Evolutionary conservation across 2,113 vertebrate genomes (phyloP), one percentile per base, ranked within the genome.

Genomic region (Oreocharis arfaki): DNA sequence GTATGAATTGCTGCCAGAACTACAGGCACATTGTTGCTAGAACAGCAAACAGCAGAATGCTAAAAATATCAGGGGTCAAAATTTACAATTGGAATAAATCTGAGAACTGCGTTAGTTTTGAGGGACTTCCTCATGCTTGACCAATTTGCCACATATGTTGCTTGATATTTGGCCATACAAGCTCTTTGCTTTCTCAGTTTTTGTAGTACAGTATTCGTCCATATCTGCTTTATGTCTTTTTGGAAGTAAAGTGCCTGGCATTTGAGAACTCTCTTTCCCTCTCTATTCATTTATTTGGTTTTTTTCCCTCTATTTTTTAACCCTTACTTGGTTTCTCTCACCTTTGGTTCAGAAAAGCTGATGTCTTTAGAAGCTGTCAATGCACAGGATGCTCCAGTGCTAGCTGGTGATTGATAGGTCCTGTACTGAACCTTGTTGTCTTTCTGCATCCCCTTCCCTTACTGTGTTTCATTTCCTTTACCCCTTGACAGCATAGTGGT

Each of bases 391-490:
- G 76, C 85, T 79, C 53, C 60, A 32, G 39, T 74, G 84, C 39
- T 84, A 53, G 81, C 65, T 53, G 55, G 46, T 96, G 95, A 97
- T 91, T 87, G 94, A 96, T 96, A 83, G 60, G 41, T 64, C 71
- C 81, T 90, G 59, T 52, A 56, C 73, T 93, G 70, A 78, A 88
- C 53, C 67, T 80, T 82, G 35, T 47, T 91, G 93, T 87, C 95
- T 89, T 87, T 76, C 46, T 56, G 52, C 65, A 69, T 95, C 89
- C 87, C 71, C 56, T 97, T 98, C 93, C 96, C n/a, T 96, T 97
- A 89, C 92, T 89, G 23, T 24, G 27, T 92, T 94, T 80, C 60
- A 91, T 96, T 97, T 98, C 97, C 96, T 93, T 97, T 97, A 97
- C 95, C 96, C 39, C 33, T 94, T 27, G 9, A 93, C 70, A 83